phyloP scores from a whole-genome alignment of 2,113 vertebrate genomes.

The Dascyllus trimaculatus region DNA sequence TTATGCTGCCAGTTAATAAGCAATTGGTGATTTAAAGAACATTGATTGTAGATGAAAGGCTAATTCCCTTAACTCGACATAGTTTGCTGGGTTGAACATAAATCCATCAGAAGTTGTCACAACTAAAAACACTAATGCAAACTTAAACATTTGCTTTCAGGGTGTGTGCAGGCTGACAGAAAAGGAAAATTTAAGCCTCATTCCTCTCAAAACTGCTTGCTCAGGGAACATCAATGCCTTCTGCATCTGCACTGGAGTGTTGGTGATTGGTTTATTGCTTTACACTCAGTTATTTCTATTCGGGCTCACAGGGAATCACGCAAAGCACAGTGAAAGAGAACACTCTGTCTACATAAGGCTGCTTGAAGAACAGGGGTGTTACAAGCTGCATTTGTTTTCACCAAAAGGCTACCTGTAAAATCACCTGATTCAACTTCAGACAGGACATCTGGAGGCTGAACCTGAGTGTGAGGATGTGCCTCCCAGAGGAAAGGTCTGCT shows the following conservation, averaged over 20 bases:
- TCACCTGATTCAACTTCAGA: slow-evolving; percentile 10
- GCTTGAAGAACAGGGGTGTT: background rate
- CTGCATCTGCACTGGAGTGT: background rate
- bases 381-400: background rate
- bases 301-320: background rate
- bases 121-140: too few relatives aligned
- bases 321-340: background rate
- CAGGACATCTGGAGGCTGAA: slow-evolving; percentile 1
- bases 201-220: background rate
- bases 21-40: too few relatives aligned
- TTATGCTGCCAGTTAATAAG: too few relatives aligned
- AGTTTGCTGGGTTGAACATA: too few relatives aligned
- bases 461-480: background rate
- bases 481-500: background rate
- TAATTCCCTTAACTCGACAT: too few relatives aligned
- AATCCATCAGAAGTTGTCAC: too few relatives aligned
- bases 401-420: background rate
- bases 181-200: background rate
- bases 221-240: background rate
- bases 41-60: too few relatives aligned
- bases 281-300: background rate
- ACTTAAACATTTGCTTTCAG: too few relatives aligned
- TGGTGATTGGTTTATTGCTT: slow-evolving; percentile 1
- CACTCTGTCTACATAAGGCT: background rate
- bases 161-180: background rate